Evolutionary conservation across 2,113 vertebrate genomes (phyloP).

Genomic region (Pteruthius melanotis): DNA sequence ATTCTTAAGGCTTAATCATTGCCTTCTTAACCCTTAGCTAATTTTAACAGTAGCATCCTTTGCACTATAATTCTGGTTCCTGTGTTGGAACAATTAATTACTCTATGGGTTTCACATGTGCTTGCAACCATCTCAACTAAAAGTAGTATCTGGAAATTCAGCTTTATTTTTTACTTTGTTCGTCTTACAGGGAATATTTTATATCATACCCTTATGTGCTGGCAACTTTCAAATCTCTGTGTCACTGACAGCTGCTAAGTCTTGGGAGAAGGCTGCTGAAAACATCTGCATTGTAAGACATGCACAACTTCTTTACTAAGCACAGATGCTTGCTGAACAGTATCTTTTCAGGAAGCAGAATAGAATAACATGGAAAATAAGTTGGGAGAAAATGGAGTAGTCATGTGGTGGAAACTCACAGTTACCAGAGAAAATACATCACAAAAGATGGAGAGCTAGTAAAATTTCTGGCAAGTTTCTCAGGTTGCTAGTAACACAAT

Average conservation of each 20-base stretch:
- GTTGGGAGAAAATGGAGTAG: background rate
- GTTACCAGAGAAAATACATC: background rate
- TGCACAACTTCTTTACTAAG: background rate
- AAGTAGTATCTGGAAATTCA: background rate
- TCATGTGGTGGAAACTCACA: background rate
- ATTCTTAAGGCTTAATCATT: background rate
- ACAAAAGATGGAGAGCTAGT: background rate
- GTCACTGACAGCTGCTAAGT: background rate
- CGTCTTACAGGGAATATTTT: background rate
- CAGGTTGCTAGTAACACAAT: background rate
- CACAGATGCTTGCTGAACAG: background rate
- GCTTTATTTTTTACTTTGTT: background rate
- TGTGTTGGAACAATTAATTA: background rate
- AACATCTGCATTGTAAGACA: background rate
- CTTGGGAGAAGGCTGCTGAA: background rate
- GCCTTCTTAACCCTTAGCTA: background rate
- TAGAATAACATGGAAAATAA: background rate
- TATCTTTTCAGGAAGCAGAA: background rate
- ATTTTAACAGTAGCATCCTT: background rate
- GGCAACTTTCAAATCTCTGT: background rate
- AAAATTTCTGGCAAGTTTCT: background rate
- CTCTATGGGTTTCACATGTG: background rate
- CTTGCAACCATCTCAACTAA: background rate
- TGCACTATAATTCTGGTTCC: background rate
- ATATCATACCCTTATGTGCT: background rate